Evolutionary conservation across 37 sponge, comb jelly and placozoan species (phyloP).

Genomic region (Dysidea cf. avara): DNA sequence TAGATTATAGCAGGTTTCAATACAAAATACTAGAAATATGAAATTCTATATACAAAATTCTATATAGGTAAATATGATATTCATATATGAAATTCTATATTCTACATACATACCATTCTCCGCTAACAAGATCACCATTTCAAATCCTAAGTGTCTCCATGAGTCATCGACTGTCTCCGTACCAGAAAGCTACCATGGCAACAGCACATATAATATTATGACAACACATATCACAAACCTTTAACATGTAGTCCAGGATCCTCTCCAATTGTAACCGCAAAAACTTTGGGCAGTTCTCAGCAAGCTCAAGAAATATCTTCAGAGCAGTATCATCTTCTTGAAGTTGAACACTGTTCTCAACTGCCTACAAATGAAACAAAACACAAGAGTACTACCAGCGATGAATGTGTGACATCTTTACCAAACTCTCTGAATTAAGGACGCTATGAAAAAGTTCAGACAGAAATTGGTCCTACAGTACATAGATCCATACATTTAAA

Average conservation of each 20-base stretch:
- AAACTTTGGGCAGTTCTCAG: slow-evolving; percentile 85
- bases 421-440: too few species aligned
- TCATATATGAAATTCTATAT: too few species aligned
- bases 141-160: slow-evolving; percentile 89
- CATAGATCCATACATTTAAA: too few species aligned
- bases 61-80: too few species aligned
- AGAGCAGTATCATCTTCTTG: slow-evolving; percentile 74
- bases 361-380: slow-evolving; percentile 35
- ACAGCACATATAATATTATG: not conserved
- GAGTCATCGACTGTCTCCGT: slow-evolving; percentile 59
- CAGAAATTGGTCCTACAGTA: too few species aligned
- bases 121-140: slow-evolving; percentile 83
- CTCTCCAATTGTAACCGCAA: slow-evolving; percentile 69
- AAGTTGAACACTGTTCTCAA: slow-evolving; percentile 57
- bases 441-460: too few species aligned
- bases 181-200: slow-evolving; percentile 43
- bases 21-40: too few species aligned
- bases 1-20: too few species aligned
- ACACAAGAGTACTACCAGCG: not conserved
- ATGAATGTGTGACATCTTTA: too few species aligned
- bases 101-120: slow-evolving; percentile 89
- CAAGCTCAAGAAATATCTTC: slow-evolving; percentile 91
- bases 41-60: too few species aligned
- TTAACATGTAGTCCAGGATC: slow-evolving; percentile 72
- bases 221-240: slow-evolving; percentile 48